Conservation (phyloP, 2,888 invertebrate species). For the Hirudinaria manillensis region DNA sequence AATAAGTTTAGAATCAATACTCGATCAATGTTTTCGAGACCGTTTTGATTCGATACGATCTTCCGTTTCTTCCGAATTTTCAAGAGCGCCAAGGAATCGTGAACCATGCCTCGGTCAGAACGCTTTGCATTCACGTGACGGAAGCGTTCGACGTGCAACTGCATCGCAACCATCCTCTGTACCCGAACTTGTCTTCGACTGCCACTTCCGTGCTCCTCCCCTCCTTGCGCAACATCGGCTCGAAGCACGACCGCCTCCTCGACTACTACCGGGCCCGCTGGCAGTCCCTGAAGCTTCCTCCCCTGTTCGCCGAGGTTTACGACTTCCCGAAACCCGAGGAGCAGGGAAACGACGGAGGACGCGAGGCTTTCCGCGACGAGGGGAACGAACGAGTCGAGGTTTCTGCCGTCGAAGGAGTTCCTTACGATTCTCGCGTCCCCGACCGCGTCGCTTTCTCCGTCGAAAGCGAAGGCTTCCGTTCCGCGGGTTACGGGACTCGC, state of each 20-base stretch:
- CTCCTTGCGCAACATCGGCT: constrained; percentile 1
- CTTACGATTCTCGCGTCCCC: too few relatives aligned
- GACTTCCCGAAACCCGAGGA: constrained; percentile 63
- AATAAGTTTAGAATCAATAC: too few relatives aligned
- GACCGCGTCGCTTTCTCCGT: too few relatives aligned
- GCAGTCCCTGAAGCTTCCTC: constrained; percentile 70
- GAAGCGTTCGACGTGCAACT: constrained; percentile 79
- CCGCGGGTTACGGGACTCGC: too few relatives aligned
- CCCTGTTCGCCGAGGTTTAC: constrained; percentile 90
- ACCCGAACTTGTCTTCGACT: constrained; percentile 61
- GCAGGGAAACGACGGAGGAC: constrained; percentile 8
- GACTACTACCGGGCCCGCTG: constrained; percentile 81
- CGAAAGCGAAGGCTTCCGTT: too few relatives aligned
- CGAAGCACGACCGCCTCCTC: constrained; percentile 69
- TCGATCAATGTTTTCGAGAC: too few relatives aligned
- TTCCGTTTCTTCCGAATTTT: background rate
- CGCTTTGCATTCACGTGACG: constrained; percentile 70
- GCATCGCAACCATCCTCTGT: constrained; percentile 61
- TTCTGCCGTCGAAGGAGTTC: background rate
- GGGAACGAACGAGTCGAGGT: constrained; percentile 14
- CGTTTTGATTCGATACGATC: too few relatives aligned
- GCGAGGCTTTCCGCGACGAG: constrained; percentile 16
- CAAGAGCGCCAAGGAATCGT: constrained; percentile 74
- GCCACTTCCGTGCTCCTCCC: constrained; percentile 64
- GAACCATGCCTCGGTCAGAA: constrained; percentile 72